phyloP scores from a whole-genome alignment of 1,140 invertebrate genomes.

The Melipona quadrifasciata region DNA sequence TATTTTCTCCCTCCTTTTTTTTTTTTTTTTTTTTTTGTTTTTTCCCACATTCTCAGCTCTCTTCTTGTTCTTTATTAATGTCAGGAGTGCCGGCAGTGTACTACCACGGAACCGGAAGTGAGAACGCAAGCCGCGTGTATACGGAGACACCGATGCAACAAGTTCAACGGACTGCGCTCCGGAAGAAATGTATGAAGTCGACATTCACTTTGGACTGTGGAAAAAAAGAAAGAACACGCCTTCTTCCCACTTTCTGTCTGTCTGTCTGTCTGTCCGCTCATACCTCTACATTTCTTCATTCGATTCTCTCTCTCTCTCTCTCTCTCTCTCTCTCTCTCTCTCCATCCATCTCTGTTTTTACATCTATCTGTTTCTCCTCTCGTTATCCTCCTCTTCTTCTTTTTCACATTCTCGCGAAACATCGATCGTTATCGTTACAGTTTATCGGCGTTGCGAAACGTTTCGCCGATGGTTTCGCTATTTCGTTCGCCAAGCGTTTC shows the following conservation, averaged over 20 bases:
- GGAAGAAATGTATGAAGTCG: conserved; percentile 79
- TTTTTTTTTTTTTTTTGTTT: conserved; percentile 37
- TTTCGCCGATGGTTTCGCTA: neutral
- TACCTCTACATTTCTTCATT: conserved; percentile 5
- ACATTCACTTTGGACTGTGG: conserved; percentile 61
- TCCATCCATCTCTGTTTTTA: neutral
- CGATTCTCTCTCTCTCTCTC: neutral
- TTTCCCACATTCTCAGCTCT: conserved; percentile 60
- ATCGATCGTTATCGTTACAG: conserved; percentile 24
- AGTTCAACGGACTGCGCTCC: conserved; percentile 74
- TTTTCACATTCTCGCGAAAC: neutral
- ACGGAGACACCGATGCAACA: conserved; percentile 76
- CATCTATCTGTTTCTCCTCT: conserved; percentile 19
- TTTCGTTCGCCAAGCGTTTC: conserved; percentile 6
- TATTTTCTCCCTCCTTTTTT: neutral
- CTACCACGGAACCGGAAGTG: conserved; percentile 77
- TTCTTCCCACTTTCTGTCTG: neutral
- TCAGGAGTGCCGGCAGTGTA: conserved; percentile 77
- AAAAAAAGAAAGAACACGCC: conserved; percentile 41
- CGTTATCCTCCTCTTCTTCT: neutral
- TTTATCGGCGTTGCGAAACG: neutral
- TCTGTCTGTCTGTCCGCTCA: conserved; percentile 22
- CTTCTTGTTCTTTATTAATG: conserved; percentile 76
- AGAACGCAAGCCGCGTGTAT: conserved; percentile 72
- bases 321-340: conserved; percentile 20